Conservation (phyloP, 2,888 invertebrate species). For the Melinopterus prodromus region DNA sequence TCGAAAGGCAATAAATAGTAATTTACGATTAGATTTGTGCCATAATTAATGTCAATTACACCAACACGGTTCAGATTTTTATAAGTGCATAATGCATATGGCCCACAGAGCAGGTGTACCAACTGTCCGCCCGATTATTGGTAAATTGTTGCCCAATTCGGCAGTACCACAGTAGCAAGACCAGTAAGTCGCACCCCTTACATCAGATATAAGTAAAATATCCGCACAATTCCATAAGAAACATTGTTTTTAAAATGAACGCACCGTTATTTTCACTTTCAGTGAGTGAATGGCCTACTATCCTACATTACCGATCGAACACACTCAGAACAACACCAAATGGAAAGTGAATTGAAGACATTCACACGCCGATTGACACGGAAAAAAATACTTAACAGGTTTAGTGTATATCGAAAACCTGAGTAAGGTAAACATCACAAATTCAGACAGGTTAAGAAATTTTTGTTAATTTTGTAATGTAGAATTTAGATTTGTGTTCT, state of each 20-base stretch:
- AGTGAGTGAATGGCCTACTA: conserved; percentile 47
- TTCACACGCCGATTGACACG: not conserved
- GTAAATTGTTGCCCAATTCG: not conserved
- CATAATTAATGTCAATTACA: conserved; percentile 4
- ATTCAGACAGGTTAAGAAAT: too few relatives aligned
- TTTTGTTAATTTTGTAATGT: too few relatives aligned
- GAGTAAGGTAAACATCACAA: too few relatives aligned
- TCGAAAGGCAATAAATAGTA: not conserved
- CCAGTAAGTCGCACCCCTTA: not conserved
- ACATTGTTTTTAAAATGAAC: not conserved
- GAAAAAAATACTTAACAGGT: not conserved
- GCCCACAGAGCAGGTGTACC: not conserved
- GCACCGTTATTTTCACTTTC: conserved; percentile 47
- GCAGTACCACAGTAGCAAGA: not conserved
- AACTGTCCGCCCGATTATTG: not conserved
- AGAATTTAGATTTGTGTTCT: too few relatives aligned
- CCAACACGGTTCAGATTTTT: not conserved
- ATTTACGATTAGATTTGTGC: not conserved
- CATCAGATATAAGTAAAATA: conserved; percentile 12
- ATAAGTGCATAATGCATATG: not conserved
- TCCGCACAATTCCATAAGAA: conserved; percentile 8
- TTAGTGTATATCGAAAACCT: not conserved
- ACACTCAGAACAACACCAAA: conserved; percentile 34
- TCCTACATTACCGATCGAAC: conserved; percentile 44
- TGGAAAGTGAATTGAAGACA: conserved; percentile 37